Evolutionary conservation across 2,113 vertebrate species (phyloP).

Genomic region (Melierax canorus): DNA sequence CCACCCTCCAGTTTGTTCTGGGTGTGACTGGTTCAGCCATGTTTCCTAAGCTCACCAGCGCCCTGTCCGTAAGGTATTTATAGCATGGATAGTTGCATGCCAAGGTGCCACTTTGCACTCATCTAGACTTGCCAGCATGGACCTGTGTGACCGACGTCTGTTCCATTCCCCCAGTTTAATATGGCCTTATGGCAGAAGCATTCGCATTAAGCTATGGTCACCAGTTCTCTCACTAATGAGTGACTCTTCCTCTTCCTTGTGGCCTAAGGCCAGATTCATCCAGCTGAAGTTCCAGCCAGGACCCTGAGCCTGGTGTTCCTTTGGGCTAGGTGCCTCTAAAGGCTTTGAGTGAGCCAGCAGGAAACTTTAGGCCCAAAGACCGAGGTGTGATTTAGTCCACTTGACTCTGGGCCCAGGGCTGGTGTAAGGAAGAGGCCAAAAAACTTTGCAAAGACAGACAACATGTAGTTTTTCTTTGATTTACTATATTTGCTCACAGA

Average conservation of each 20-base stretch:
- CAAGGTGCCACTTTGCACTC: neutral
- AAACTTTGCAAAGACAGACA: neutral
- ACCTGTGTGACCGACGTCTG: neutral
- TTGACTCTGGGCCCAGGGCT: neutral
- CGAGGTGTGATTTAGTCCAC: neutral
- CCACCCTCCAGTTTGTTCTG: neutral
- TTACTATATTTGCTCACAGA: neutral
- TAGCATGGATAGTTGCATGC: neutral
- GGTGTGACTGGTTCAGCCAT: neutral
- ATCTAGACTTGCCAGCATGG: neutral
- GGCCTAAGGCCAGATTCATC: neutral
- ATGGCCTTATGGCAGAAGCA: neutral
- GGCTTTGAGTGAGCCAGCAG: neutral
- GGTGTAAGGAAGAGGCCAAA: neutral
- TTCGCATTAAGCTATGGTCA: neutral
- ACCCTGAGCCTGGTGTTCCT: neutral
- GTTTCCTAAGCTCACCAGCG: neutral
- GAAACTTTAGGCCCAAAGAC: neutral
- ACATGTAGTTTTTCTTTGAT: neutral
- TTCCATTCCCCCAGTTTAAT: neutral
- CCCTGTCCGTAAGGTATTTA: neutral
- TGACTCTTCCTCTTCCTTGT: neutral
- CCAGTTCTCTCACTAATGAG: neutral
- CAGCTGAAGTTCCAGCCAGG: neutral
- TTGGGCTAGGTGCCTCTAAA: neutral